Evolutionary conservation across 2,888 invertebrate species (phyloP).

Genomic region (Agonopterix subpropinquella): DNA sequence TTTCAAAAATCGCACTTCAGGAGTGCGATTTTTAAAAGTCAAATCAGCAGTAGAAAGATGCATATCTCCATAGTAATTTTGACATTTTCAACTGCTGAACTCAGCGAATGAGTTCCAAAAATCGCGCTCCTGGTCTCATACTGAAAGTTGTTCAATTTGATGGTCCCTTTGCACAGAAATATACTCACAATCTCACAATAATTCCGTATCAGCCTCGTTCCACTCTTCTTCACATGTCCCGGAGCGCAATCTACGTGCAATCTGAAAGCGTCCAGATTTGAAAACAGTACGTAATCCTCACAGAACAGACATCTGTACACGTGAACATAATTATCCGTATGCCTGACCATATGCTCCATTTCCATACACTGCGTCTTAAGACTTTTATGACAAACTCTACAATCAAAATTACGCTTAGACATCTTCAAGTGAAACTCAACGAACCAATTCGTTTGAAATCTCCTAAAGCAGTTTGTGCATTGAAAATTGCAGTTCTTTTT

Average conservation of each 20-base stretch:
- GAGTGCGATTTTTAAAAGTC: no score
- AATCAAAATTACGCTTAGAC: constrained; percentile 1
- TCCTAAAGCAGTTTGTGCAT: constrained; percentile 24
- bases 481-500: neutral
- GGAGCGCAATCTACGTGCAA: neutral
- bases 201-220: neutral
- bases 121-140: no score
- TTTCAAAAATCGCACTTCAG: no score
- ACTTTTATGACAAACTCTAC: constrained; percentile 20
- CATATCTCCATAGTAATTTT: no score
- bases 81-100: no score
- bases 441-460: constrained; percentile 14
- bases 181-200: neutral
- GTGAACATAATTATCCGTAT: constrained; percentile 22
- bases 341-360: constrained; percentile 28
- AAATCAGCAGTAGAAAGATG: no score
- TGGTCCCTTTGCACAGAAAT: no score
- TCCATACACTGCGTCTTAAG: constrained; percentile 25
- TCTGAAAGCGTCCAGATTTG: constrained; percentile 1
- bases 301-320: constrained; percentile 31
- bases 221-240: neutral
- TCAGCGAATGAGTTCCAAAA: no score
- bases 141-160: no score
- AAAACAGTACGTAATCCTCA: constrained; percentile 13
- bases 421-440: constrained; percentile 14